Evolutionary conservation across 2,888 invertebrate species (phyloP), one percentile per base, ranked within the genome.

Genomic region (Holacanthella duospinosa): DNA sequence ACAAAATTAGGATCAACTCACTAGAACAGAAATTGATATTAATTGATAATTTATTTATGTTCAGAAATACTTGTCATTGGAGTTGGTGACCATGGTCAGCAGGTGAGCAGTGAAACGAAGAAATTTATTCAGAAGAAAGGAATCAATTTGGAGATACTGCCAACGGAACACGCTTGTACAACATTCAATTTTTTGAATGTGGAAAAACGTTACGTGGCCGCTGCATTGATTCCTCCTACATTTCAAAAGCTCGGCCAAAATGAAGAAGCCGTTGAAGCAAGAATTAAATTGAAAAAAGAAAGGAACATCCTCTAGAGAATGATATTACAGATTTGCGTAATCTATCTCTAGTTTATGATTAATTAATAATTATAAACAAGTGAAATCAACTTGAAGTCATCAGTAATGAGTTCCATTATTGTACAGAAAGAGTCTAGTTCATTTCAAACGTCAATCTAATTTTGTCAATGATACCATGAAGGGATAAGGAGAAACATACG

Each of bases 181-280:
- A 90, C 90, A 0, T 97, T 90, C 78, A 97, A 96, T 80, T 96
- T 93, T 76, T 80, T 95, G 48, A 89, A 86, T 76, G 83, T 86
- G 0, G 96, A 97, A 77, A 84, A 85, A 58, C 80, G 87, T 64
- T 83, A 81, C 73, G 85, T 85, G 16, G 83, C 80, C 21, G 83
- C 78, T 12, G 82, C 79, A 0, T 71, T 83, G 9, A 77, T 82
- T 55, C 83, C 83, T 1, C 82, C 82, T 6, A 6, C 21, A 6
- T 44, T 16, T 3, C 21, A 19, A 24, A 59, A n/a, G n/a, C 21
- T 4, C 9, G 55, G 55, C 4, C 44, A 44, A 12, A 25, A 44
- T 44, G 59, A 59, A 21, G 59, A 59, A n/a, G 44, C 26, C 2
- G 2, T 59, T 2, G 28, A 59, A 26, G 44, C 24, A 6, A 43